Evolutionary conservation across 2,888 invertebrate genomes (phyloP).

Genomic region (Drosophila greeni): DNA sequence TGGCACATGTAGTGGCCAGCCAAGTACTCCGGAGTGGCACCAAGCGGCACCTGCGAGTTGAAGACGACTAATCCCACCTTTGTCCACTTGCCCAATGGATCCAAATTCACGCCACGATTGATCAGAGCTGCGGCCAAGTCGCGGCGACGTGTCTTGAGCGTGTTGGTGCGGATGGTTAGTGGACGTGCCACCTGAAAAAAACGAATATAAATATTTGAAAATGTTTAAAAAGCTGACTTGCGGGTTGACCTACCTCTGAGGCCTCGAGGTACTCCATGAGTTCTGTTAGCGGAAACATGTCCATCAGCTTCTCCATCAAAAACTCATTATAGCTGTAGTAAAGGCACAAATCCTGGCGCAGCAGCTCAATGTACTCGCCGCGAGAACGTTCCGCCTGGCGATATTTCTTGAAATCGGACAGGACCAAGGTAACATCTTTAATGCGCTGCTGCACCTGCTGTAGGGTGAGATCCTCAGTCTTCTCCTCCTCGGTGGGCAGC

Average conservation of each 20-base stretch:
- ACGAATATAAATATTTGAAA: not conserved
- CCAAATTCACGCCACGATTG: conserved; percentile 97
- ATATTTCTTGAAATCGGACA: conserved; percentile 87
- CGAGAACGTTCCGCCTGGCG: conserved; percentile 86
- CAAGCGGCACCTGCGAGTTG: conserved; percentile 96
- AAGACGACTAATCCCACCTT: conserved; percentile 98
- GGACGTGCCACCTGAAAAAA: conserved; percentile 84
- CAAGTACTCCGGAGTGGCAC: conserved; percentile 99
- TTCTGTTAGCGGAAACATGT: conserved; percentile 91
- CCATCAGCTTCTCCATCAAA: conserved; percentile 94
- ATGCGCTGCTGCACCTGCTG: conserved; percentile 94
- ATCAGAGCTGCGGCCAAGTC: conserved; percentile 97
- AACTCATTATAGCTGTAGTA: conserved; percentile 99
- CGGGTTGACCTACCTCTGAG: conserved; percentile 85
- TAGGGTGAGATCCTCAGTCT: conserved; percentile 86
- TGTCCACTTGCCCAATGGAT: conserved; percentile 99
- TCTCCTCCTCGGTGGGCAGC: conserved; percentile 88
- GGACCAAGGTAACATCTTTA: conserved; percentile 88
- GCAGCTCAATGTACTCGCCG: conserved; percentile 88
- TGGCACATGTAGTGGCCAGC: conserved; percentile 98
- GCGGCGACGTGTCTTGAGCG: conserved; percentile 92
- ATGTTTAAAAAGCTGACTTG: rapidly evolving
- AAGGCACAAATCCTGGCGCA: conserved; percentile 91
- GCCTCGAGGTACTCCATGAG: conserved; percentile 97
- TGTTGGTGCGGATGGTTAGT: conserved; percentile 96